Evolutionary conservation across 92 coral and sea anemone species (phyloP).

Genomic region (Scolanthus callimorphus): DNA sequence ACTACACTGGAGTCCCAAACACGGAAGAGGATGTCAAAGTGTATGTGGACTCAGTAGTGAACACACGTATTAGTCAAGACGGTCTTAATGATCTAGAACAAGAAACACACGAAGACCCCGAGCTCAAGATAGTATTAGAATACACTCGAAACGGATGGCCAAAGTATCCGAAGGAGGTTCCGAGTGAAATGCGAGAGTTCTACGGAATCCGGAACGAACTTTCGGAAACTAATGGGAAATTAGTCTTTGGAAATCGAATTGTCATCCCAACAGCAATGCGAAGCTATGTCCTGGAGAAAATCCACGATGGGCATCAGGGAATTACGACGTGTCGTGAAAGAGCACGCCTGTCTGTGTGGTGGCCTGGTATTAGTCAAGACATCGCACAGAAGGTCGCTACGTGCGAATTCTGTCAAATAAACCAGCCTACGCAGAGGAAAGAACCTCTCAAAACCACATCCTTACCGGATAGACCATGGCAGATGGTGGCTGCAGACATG

Average conservation of each 20-base stretch:
- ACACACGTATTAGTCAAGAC: background rate
- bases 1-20: too few species aligned
- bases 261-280: background rate
- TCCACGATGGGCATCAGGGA: constrained; percentile 44
- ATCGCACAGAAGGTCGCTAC: constrained; percentile 7
- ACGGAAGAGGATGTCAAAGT: too few species aligned
- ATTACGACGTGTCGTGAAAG: constrained; percentile 12
- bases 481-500: constrained; percentile 11
- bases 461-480: constrained; percentile 32
- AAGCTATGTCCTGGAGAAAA: background rate
- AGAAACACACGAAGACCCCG: too few species aligned
- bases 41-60: too few species aligned
- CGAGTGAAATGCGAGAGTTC: background rate
- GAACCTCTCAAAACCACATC: constrained; percentile 11
- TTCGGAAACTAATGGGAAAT: background rate
- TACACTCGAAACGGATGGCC: too few species aligned
- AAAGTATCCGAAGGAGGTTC: background rate
- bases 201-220: background rate
- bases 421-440: constrained; percentile 7
- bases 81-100: too few species aligned
- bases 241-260: background rate
- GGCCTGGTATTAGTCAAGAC: constrained; percentile 33
- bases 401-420: constrained; percentile 12
- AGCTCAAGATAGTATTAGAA: too few species aligned
- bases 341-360: constrained; percentile 36